Evolutionary conservation across 2,113 vertebrate species (phyloP).

Genomic region (Rattus norvegicus): DNA sequence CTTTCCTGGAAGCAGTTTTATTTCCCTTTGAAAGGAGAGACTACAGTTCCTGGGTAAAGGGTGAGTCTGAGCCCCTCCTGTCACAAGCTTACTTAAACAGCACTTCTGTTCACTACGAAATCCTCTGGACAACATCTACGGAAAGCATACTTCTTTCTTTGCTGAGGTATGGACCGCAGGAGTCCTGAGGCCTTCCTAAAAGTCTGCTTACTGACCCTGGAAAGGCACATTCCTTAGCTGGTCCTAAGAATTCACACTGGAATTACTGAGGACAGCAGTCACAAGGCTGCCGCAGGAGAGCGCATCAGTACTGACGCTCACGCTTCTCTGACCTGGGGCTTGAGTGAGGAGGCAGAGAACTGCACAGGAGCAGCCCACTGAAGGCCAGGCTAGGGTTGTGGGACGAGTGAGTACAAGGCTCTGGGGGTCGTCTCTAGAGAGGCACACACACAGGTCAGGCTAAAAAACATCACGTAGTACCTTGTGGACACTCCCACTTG

Average conservation of each 20-base stretch:
- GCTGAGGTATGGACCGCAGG: accelerated
- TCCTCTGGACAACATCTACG: background rate
- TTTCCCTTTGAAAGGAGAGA: background rate
- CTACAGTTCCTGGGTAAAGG: background rate
- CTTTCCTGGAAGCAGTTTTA: background rate
- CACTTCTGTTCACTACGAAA: background rate
- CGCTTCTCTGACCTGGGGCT: background rate
- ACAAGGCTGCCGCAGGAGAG: background rate
- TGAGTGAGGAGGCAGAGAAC: background rate
- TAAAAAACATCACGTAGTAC: background rate
- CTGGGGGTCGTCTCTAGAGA: background rate
- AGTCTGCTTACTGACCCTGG: background rate
- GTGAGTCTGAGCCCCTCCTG: background rate
- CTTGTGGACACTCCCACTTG: background rate
- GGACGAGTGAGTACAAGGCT: background rate
- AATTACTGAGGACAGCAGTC: background rate
- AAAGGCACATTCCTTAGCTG: background rate
- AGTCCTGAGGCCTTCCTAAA: background rate
- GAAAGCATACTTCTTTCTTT: background rate
- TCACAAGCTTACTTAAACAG: background rate
- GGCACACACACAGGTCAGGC: background rate
- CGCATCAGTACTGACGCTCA: background rate
- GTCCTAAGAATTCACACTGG: background rate
- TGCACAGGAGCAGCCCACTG: accelerated
- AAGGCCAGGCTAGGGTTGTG: background rate